A percentile compares a stretch with the other conserved stretches of the same genome.
phyloP scores from a whole-genome alignment of 2,888 invertebrate species.

The Campaea margaritaria region DNA sequence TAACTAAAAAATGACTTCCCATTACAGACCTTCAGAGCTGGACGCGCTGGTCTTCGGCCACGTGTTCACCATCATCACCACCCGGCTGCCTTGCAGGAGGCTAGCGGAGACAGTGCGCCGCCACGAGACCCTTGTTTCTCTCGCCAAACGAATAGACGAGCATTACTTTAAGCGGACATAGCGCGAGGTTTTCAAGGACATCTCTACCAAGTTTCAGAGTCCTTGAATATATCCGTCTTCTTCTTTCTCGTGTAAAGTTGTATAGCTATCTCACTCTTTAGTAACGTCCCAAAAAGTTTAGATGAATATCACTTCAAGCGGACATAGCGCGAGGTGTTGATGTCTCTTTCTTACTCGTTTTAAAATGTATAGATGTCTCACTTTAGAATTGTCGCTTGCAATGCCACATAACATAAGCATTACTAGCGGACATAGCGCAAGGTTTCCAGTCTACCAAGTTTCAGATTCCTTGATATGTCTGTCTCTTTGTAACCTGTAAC shows the following conservation, averaged over 20 bases:
- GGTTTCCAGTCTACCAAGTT: too few species aligned
- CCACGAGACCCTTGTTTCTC: slow-evolving; percentile 90
- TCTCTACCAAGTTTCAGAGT: slow-evolving; percentile 74
- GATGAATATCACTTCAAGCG: too few species aligned
- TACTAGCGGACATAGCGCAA: too few species aligned
- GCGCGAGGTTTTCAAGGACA: slow-evolving; percentile 78
- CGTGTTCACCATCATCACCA: slow-evolving; percentile 97
- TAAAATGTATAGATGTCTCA: too few species aligned
- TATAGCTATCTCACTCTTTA: slow-evolving; percentile 3
- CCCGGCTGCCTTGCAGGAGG: slow-evolving; percentile 92
- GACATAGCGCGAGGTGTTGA: too few species aligned
- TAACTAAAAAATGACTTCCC: slow-evolving; percentile 10
- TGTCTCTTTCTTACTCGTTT: too few species aligned
- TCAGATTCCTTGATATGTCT: too few species aligned
- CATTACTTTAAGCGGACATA: slow-evolving; percentile 88
- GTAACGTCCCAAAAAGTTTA: too few species aligned
- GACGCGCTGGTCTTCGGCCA: slow-evolving; percentile 99
- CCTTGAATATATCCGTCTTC: slow-evolving; percentile 59
- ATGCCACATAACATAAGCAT: too few species aligned
- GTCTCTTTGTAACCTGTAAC: too few species aligned
- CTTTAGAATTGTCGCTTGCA: too few species aligned
- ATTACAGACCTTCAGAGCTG: slow-evolving; percentile 94
- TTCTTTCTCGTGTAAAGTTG: slow-evolving; percentile 6
- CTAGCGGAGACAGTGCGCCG: slow-evolving; percentile 92
- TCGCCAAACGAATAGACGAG: slow-evolving; percentile 93